Percentiles rank a stretch among this genome's conserved stretches.
Conservation (phyloP, 1,140 invertebrate genomes). For the Drosophila santomea region DNA sequence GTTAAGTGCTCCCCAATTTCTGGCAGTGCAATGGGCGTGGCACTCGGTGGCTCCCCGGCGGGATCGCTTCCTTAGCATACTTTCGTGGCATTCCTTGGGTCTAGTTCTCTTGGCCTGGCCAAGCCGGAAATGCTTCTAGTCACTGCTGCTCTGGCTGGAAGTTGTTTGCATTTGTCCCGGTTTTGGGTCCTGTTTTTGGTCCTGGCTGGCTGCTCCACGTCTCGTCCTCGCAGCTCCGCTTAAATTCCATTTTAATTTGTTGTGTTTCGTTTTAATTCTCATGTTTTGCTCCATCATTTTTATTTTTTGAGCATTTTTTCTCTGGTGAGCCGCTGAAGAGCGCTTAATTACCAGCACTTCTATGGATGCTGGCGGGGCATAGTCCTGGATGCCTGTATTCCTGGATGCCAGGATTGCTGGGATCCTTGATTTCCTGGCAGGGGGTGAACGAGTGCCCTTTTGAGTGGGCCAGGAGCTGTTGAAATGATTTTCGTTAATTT, state of each 20-base stretch:
- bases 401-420: background rate
- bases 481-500: conserved; percentile 69
- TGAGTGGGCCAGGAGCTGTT: conserved; percentile 44
- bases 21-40: conserved; percentile 22
- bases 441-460: conserved; percentile 4
- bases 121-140: conserved; percentile 41
- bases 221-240: conserved; percentile 26
- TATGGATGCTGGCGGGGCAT: conserved; percentile 29
- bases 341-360: conserved; percentile 80
- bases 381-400: background rate
- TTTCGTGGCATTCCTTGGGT: conserved; percentile 53
- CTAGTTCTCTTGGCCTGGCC: conserved; percentile 12
- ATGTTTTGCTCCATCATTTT: conserved; percentile 22
- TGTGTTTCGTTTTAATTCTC: conserved; percentile 51
- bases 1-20: background rate
- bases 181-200: conserved; percentile 2
- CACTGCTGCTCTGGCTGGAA: conserved; percentile 35
- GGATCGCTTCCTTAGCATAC: conserved; percentile 53
- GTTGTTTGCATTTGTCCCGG: conserved; percentile 53
- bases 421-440: conserved; percentile 4
- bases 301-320: conserved; percentile 34
- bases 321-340: conserved; percentile 46
- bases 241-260: conserved; percentile 80
- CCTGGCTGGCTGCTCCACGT: conserved; percentile 4
- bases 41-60: background rate